phyloP scores from a whole-genome alignment of 2,797 vertebrate genomes.

The Enteromius treurensis region DNA sequence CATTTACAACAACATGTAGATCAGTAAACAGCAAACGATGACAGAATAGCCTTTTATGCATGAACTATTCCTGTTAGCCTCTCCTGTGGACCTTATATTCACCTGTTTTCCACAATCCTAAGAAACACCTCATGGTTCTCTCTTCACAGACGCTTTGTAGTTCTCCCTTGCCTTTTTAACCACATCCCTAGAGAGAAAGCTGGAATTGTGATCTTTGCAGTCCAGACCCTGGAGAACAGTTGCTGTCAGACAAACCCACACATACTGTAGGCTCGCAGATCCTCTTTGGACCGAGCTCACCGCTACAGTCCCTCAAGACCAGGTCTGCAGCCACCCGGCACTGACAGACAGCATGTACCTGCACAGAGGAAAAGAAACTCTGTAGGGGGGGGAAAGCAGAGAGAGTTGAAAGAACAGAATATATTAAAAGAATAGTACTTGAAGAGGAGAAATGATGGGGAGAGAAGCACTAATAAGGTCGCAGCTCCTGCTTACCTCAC shows the following conservation, averaged over 20 bases:
- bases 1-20: not conserved
- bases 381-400: not conserved
- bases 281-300: conserved; percentile 4
- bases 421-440: conserved; percentile 11
- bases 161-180: conserved; percentile 2
- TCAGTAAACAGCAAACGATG: not conserved
- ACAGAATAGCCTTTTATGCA: not conserved
- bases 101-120: not conserved
- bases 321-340: conserved; percentile 11
- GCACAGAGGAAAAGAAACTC: not conserved
- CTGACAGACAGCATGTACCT: conserved; percentile 10
- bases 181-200: conserved; percentile 26
- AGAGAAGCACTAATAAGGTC: conserved; percentile 24
- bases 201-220: conserved; percentile 1
- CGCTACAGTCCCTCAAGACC: conserved; percentile 22
- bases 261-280: not conserved
- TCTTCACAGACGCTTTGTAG: conserved; percentile 7
- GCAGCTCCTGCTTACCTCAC: not conserved
- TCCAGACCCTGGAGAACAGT: conserved; percentile 5
- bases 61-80: not conserved
- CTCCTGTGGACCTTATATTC: not conserved
- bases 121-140: not conserved
- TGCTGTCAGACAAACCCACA: conserved; percentile 31
- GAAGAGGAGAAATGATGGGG: not conserved
- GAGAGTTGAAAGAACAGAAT: conserved; percentile 7